phyloP scores from a whole-genome alignment of 2,113 vertebrate species.

The Copsychus sechellarum region DNA sequence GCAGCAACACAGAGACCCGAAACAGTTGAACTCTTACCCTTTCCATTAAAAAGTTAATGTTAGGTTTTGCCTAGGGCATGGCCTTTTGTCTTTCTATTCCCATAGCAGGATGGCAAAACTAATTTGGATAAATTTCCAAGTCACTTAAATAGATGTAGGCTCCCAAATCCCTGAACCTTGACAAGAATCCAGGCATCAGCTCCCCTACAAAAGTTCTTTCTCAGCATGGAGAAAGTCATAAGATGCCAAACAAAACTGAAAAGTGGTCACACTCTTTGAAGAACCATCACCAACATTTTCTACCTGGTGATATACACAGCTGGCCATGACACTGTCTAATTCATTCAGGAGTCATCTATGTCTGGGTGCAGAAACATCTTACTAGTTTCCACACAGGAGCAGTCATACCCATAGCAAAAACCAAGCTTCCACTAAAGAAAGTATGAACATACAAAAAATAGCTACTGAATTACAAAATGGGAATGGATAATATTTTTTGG shows the following conservation, averaged over 20 bases:
- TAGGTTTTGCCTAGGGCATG: not conserved
- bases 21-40: constrained; percentile 47
- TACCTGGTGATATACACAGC: not conserved
- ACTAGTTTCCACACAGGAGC: not conserved
- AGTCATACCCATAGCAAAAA: not conserved
- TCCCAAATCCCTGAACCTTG: constrained; percentile 13
- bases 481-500: not conserved
- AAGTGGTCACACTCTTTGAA: not conserved
- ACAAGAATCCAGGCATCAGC: not conserved
- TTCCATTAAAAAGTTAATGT: constrained; percentile 58
- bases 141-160: not conserved
- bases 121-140: constrained; percentile 21
- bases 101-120: not conserved
- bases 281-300: not conserved
- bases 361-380: not conserved
- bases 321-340: not conserved
- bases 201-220: not conserved
- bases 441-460: not conserved
- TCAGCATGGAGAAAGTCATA: not conserved
- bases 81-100: constrained; percentile 26
- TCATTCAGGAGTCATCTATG: not conserved
- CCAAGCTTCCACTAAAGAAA: not conserved
- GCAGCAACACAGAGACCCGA: not conserved
- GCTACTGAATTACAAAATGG: not conserved
- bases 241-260: not conserved